Evolutionary conservation across 2,888 invertebrate species (phyloP).

Genomic region (Eurytoma californica): DNA sequence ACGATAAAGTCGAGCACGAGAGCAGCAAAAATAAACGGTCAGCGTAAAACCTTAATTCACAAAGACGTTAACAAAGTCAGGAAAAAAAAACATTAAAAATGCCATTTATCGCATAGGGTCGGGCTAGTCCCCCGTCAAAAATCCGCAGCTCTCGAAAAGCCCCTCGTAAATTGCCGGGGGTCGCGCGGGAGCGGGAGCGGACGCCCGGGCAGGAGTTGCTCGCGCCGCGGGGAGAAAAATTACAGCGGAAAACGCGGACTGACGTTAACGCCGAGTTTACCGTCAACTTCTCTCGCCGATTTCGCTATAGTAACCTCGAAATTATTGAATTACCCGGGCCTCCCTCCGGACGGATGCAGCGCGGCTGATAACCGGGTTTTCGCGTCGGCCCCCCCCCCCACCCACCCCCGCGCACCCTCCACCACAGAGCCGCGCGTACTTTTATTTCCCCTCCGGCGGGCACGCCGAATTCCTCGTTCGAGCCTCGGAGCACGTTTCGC

Average conservation of each 20-base stretch:
- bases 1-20: too few species aligned
- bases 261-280: slow-evolving; percentile 37
- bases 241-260: slow-evolving; percentile 8
- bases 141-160: background rate
- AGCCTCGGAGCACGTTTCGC: slow-evolving; percentile 68
- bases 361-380: slow-evolving; percentile 48
- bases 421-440: slow-evolving; percentile 24
- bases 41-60: background rate
- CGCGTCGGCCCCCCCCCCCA: background rate
- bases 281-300: slow-evolving; percentile 29
- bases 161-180: background rate
- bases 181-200: too few species aligned
- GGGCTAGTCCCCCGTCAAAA: too few species aligned
- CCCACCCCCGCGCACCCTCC: background rate
- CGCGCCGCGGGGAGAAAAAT: background rate
- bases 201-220: too few species aligned
- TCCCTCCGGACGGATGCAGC: slow-evolving; percentile 8
- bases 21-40: too few species aligned
- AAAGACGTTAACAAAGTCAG: background rate
- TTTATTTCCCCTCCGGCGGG: slow-evolving; percentile 56
- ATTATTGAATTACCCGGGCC: slow-evolving; percentile 53
- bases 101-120: too few species aligned
- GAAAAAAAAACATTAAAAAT: background rate
- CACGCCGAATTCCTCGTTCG: slow-evolving; percentile 64
- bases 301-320: slow-evolving; percentile 38